A percentile compares a stretch with the other conserved stretches of the same genome.
These are phyloP conservation scores for Anser brachyrhynchus DNA, from an alignment of 2,113 vertebrate genomes.

Conservation along the genomic window DNA sequence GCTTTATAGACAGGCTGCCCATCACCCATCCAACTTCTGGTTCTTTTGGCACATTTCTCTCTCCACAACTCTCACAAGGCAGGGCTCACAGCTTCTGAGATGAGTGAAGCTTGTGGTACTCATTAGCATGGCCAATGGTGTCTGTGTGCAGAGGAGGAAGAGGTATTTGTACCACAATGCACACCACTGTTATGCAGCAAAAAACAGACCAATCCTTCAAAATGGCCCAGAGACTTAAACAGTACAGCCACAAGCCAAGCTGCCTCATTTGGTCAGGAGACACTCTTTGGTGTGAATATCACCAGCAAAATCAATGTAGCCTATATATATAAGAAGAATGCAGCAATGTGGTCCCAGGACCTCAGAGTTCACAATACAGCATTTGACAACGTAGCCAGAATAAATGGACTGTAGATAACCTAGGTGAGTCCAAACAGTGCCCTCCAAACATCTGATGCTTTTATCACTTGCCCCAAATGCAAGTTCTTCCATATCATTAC, in stretches of 20 bases:
- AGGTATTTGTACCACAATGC: background rate
- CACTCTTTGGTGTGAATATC: background rate
- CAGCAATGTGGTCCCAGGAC: background rate
- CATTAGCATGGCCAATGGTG: background rate
- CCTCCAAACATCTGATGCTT: background rate
- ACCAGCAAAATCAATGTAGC: background rate
- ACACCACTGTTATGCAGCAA: background rate
- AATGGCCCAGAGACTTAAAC: background rate
- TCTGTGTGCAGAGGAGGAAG: background rate
- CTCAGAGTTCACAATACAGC: background rate
- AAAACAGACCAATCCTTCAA: background rate
- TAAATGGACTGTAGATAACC: background rate
- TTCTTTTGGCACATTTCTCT: background rate
- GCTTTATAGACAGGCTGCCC: background rate
- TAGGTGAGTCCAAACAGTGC: background rate
- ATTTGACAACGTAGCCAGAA: background rate
- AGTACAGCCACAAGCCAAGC: background rate
- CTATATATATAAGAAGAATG: background rate
- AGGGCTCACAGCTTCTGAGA: background rate
- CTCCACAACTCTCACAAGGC: accelerated
- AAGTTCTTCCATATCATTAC: background rate
- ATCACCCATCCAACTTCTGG: background rate
- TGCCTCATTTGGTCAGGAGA: background rate
- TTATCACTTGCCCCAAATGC: background rate
- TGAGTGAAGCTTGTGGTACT: background rate